Conservation (phyloP, 2,113 vertebrate species). For the Myanophis thanlyinensis region DNA sequence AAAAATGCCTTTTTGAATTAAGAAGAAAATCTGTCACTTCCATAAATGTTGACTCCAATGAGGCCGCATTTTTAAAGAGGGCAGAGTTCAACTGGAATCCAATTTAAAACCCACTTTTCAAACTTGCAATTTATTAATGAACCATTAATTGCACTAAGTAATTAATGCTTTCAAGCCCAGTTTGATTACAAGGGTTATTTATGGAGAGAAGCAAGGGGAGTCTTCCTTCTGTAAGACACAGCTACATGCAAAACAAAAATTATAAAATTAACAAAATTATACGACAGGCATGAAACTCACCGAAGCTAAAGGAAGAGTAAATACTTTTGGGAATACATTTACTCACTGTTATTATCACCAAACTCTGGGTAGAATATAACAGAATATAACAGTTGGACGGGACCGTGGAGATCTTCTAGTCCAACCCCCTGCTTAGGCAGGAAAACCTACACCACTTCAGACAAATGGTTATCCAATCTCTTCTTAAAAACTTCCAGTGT, state of each 20-base stretch:
- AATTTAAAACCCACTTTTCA: conserved; percentile 18
- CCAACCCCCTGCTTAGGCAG: background rate
- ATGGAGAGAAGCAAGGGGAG: conserved; percentile 26
- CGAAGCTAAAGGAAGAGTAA: conserved; percentile 16
- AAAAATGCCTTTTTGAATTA: background rate
- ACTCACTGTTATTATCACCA: background rate
- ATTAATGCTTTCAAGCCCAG: background rate
- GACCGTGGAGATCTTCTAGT: background rate
- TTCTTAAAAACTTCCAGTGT: background rate
- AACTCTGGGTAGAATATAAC: background rate
- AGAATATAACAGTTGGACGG: background rate
- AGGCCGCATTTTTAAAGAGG: background rate
- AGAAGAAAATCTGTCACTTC: background rate
- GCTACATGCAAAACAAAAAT: background rate
- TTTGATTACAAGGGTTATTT: conserved; percentile 36
- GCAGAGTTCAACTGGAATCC: background rate
- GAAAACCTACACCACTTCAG: background rate
- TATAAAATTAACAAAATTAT: conserved; percentile 7
- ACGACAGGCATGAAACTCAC: background rate
- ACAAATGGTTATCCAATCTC: background rate
- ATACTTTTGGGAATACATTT: background rate
- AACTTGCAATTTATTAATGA: conserved; percentile 22
- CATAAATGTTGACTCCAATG: background rate
- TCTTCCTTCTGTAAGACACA: background rate
- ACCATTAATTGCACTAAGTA: conserved; percentile 17